These are phyloP conservation scores for Tillus elongatus DNA, from an alignment of 2,888 invertebrate species.

Conservation along the genomic window DNA sequence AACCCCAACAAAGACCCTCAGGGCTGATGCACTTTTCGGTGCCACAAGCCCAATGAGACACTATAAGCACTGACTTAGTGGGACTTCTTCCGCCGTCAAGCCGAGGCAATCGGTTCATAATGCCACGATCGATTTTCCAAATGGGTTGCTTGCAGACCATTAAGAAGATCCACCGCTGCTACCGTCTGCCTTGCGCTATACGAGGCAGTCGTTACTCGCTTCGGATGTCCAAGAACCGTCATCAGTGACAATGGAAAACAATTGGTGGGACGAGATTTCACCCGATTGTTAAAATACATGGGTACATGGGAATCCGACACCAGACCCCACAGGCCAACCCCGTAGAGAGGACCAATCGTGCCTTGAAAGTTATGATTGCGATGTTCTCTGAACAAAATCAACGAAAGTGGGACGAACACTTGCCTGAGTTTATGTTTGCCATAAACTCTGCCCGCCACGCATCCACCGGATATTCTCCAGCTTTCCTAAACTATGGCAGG, in stretches of 20 bases:
- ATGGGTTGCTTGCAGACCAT: no score
- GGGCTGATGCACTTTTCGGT: no score
- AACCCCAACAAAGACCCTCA: no score
- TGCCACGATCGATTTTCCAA: slow-evolving; percentile 21
- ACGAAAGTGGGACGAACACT: slow-evolving; percentile 23
- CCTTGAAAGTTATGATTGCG: slow-evolving; percentile 30
- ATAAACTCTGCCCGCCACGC: slow-evolving; percentile 24
- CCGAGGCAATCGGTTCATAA: slow-evolving; percentile 15
- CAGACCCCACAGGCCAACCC: slow-evolving; percentile 29
- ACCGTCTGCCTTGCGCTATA: slow-evolving; percentile 14
- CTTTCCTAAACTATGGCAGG: slow-evolving; percentile 22
- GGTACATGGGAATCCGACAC: slow-evolving; percentile 10
- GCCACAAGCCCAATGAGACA: slow-evolving; percentile 17
- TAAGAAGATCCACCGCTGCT: slow-evolving; percentile 16
- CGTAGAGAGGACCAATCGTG: slow-evolving; percentile 29
- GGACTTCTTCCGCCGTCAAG: slow-evolving; percentile 18
- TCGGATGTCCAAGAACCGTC: no score
- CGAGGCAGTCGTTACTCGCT: slow-evolving; percentile 17
- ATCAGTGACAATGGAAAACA: no score
- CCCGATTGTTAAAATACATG: slow-evolving; percentile 10
- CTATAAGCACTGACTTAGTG: slow-evolving; percentile 18
- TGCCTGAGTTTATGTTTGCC: slow-evolving; percentile 24
- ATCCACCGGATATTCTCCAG: no score
- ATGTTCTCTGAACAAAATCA: no score
- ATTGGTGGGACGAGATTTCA: no score